These are phyloP conservation scores for Dendropsophus ebraccatus DNA, from an alignment of 2,113 vertebrate genomes.

Conservation along the genomic window DNA sequence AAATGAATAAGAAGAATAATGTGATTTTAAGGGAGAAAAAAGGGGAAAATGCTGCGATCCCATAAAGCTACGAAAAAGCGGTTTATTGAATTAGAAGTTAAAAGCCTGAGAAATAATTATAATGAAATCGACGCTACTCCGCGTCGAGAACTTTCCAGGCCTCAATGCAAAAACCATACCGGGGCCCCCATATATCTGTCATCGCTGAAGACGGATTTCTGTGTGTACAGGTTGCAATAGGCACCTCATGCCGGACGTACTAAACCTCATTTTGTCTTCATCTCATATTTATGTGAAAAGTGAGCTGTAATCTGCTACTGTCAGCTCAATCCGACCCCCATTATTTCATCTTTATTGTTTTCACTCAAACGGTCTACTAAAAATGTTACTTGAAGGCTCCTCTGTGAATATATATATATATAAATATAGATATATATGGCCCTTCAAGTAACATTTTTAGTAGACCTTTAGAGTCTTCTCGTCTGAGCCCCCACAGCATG, in stretches of 20 bases:
- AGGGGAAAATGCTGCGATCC: slow-evolving; percentile 44
- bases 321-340: background rate
- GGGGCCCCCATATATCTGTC: slow-evolving; percentile 19
- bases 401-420: too few relatives aligned
- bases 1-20: slow-evolving; percentile 74
- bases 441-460: too few relatives aligned
- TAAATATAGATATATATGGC: too few relatives aligned
- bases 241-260: background rate
- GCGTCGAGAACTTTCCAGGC: slow-evolving; percentile 10
- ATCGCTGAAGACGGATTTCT: slow-evolving; percentile 2
- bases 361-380: background rate
- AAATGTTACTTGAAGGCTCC: background rate
- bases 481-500: too few relatives aligned
- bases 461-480: too few relatives aligned
- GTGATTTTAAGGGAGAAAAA: slow-evolving; percentile 65
- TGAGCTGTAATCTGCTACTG: background rate
- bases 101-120: slow-evolving; percentile 43
- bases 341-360: slow-evolving; percentile 3
- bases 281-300: slow-evolving; percentile 6
- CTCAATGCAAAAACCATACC: slow-evolving; percentile 31
- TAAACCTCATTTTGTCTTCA: background rate
- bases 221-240: background rate
- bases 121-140: background rate
- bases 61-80: slow-evolving; percentile 12
- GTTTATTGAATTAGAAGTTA: slow-evolving; percentile 51